These are phyloP conservation scores for Microtus pennsylvanicus DNA, from an alignment of 2,113 vertebrate genomes.

Conservation along the genomic window DNA sequence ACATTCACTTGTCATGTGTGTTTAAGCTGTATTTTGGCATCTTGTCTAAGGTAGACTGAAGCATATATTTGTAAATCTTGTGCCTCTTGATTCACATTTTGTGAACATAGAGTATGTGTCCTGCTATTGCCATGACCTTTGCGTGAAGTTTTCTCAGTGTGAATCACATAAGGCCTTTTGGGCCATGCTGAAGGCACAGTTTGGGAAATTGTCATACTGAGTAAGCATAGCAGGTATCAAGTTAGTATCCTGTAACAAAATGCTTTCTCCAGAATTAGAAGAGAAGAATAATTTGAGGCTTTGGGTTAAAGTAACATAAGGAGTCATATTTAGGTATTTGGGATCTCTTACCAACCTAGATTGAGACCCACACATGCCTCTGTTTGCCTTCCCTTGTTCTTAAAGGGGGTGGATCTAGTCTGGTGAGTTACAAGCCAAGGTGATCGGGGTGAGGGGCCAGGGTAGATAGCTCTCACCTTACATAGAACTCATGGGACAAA, in stretches of 20 bases:
- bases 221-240: constrained; percentile 27
- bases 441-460: not conserved
- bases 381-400: not conserved
- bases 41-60: constrained; percentile 24
- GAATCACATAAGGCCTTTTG: constrained; percentile 31
- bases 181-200: not conserved
- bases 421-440: not conserved
- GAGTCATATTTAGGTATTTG: not conserved
- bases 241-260: not conserved
- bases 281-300: constrained; percentile 36
- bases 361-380: not conserved
- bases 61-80: not conserved
- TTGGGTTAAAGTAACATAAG: not conserved
- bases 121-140: not conserved
- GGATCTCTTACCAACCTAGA: not conserved
- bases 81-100: not conserved
- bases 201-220: constrained; percentile 22
- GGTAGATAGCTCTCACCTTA: constrained; percentile 1
- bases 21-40: constrained; percentile 23
- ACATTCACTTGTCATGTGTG: not conserved
- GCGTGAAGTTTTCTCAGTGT: not conserved
- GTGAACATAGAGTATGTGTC: not conserved
- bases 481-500: not conserved
- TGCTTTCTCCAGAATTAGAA: constrained; percentile 26
- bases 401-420: not conserved